Conservation (phyloP, 1,140 invertebrate genomes). For the Nephila pilipes region DNA sequence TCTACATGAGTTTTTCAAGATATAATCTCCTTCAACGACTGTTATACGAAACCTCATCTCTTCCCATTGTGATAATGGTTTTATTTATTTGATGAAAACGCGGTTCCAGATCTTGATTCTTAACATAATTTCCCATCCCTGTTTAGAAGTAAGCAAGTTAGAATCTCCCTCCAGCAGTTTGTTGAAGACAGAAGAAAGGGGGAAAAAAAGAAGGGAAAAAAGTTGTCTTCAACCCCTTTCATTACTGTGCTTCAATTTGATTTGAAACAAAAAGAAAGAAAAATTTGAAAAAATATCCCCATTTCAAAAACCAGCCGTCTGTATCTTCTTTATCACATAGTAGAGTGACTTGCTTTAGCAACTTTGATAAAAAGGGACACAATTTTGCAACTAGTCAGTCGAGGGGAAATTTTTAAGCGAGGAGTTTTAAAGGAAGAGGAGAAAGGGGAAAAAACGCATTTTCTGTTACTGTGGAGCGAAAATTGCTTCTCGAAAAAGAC, state of each 20-base stretch:
- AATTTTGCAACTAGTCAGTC: conserved; percentile 71
- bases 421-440: conserved; percentile 54
- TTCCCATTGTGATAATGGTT: conserved; percentile 11
- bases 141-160: background rate
- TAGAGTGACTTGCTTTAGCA: conserved; percentile 72
- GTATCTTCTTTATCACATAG: conserved; percentile 76
- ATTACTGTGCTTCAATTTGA: conserved; percentile 74
- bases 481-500: conserved; percentile 69
- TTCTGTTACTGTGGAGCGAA: conserved; percentile 75
- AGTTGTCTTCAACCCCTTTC: conserved; percentile 64
- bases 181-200: background rate
- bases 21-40: background rate
- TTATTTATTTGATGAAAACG: conserved; percentile 47
- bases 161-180: conserved; percentile 40
- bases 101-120: conserved; percentile 47
- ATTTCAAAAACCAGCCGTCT: conserved; percentile 74
- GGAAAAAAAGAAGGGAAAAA: background rate
- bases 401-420: conserved; percentile 73
- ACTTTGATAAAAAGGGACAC: conserved; percentile 74
- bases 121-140: conserved; percentile 33
- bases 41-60: background rate
- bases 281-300: conserved; percentile 65
- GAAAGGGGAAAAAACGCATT: conserved; percentile 67
- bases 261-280: conserved; percentile 76
- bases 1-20: too few species aligned